A percentile compares a stretch with the other conserved stretches of the same genome.
These are phyloP conservation scores for Danio choprae DNA, from an alignment of 2,797 vertebrate species.

Conservation along the genomic window DNA sequence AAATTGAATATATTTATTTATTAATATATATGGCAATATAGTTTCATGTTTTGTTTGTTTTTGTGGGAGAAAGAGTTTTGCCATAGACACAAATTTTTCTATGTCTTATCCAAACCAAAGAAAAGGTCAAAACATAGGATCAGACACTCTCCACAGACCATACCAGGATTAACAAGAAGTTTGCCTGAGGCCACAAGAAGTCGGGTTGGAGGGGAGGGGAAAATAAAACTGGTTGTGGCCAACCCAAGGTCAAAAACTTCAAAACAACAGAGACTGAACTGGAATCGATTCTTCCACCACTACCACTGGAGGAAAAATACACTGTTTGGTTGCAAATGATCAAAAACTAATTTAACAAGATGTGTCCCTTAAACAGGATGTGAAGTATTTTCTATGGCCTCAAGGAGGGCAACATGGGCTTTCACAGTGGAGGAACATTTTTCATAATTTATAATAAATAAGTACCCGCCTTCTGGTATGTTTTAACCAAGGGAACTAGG, in stretches of 20 bases:
- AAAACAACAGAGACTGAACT: not conserved
- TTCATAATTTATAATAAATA: too few relatives aligned
- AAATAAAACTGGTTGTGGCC: not conserved
- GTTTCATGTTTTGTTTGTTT: too few relatives aligned
- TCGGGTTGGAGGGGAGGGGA: not conserved
- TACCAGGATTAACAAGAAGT: constrained; percentile 1
- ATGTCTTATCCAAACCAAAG: not conserved
- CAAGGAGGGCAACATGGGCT: not conserved
- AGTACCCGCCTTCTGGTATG: too few relatives aligned
- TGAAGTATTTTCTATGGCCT: not conserved
- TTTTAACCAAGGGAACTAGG: too few relatives aligned
- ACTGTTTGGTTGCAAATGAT: constrained; percentile 5
- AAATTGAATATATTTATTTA: too few relatives aligned
- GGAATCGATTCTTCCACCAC: not conserved
- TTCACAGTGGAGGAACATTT: too few relatives aligned
- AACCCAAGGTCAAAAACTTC: not conserved
- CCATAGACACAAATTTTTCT: not conserved
- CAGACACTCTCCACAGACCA: not conserved
- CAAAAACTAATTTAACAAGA: not conserved
- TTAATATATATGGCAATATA: too few relatives aligned
- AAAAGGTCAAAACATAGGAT: not conserved
- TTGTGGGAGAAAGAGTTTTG: not conserved
- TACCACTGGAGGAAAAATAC: not conserved
- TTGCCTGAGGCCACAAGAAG: constrained; percentile 1
- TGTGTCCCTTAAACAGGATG: not conserved